phyloP scores from a whole-genome alignment of 1,140 invertebrate species.

The Drosophila parabipectinata region DNA sequence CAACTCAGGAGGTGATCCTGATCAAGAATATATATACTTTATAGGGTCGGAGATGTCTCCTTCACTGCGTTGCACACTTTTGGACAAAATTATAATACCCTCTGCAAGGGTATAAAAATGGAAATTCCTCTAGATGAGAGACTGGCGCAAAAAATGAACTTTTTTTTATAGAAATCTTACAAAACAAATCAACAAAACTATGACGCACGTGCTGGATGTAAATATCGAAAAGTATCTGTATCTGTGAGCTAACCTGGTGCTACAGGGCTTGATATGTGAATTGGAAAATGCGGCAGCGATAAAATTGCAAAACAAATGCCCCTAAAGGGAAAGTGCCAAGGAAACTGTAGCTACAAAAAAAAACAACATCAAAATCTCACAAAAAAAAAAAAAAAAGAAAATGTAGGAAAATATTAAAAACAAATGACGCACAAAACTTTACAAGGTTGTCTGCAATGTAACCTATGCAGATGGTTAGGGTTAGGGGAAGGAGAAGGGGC shows the following conservation, averaged over 20 bases:
- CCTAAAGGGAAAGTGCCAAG: conserved; percentile 34
- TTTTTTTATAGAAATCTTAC: conserved; percentile 11
- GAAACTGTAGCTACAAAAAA: conserved; percentile 1
- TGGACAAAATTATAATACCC: too few relatives aligned
- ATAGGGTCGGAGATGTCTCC: too few relatives aligned
- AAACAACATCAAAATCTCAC: conserved; percentile 1
- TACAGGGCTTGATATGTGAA: conserved; percentile 34
- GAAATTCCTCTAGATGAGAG: conserved; percentile 4
- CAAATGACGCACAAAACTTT: conserved; percentile 73
- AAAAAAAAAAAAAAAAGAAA: not conserved
- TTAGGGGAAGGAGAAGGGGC: not conserved
- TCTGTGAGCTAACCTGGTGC: conserved; percentile 1
- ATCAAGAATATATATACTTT: too few relatives aligned
- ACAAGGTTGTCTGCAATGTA: conserved; percentile 72
- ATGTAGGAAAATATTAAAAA: conserved; percentile 16
- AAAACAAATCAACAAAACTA: conserved; percentile 9
- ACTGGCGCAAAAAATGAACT: not conserved
- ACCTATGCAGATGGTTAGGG: not conserved
- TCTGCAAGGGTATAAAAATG: too few relatives aligned
- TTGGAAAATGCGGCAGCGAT: conserved; percentile 48
- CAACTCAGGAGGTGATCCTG: too few relatives aligned
- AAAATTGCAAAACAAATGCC: conserved; percentile 56
- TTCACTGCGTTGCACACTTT: too few relatives aligned
- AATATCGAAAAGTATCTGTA: conserved; percentile 13
- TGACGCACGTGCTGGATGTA: conserved; percentile 34